Evolutionary conservation across 2,888 invertebrate genomes (phyloP), one percentile per base, ranked within the genome.

Genomic region (Drosophila siamana): DNA sequence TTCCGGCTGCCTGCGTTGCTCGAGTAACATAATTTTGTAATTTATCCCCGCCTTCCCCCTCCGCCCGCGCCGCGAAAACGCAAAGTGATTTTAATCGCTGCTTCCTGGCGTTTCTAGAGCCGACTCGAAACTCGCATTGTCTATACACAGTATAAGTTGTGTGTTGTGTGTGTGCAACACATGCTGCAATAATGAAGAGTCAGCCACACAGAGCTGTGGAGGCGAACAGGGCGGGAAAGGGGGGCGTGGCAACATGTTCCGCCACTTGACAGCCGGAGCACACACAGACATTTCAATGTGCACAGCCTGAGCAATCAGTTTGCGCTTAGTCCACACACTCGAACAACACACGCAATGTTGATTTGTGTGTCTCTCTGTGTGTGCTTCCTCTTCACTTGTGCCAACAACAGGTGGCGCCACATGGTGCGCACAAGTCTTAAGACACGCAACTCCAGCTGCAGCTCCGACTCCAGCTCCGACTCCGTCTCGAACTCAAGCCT

Each of bases 61-160:
- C n/a, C n/a, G n/a, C n/a, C n/a, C n/a, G n/a, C n/a, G n/a, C n/a
- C 19, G 19, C 19, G 19, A 19, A 68, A 82, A 80, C 72, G 74
- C 71, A 80, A 84, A 89, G 74, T 78, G 88, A 87, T 84, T 89
- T 89, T 82, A 89, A 88, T 88, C 84, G 79, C 55, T 43, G 71
- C 72, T 90, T 80, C 78, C 80, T 74, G 74, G 48, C 69, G 68
- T 52, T 74, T 59, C 15, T 15, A 33, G 41, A 59, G 63, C 28
- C 47, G 4, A 24, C 24, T 2, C 24, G 59, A 28, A 43, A 59
- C 19, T 33, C 56, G 47, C 44, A 38, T 38, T 46, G 46, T 59
- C 50, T 72, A 67, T 66, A 43, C 65, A 43, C 30, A 47, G 38
- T n/a, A n/a, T n/a, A n/a, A n/a, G n/a, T n/a, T n/a, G n/a, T n/a